Base-by-base conservation (phyloP, 2,888 invertebrate genomes). In the Pimpla rufipes region DNA sequence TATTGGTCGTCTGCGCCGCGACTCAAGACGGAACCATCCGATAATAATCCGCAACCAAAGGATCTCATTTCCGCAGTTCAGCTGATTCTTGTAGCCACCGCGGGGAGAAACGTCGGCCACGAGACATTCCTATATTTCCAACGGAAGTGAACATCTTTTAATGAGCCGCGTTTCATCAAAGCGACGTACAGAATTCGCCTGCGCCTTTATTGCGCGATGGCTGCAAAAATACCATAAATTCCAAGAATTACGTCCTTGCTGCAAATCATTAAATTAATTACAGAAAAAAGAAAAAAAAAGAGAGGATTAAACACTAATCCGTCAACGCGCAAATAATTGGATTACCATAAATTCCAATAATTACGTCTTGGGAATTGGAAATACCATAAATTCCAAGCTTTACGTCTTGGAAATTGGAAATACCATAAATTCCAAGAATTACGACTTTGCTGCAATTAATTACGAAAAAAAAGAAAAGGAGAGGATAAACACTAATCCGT, bases 11-110 rank as follows among this genome's bases (percentile, higher is more conserved):
- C 40, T 21, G 62, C 21, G 62, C 11, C n/a, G 62, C 21, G 18
- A 64, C 62, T 21, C 16, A 18, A 64, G 62, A 37, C 40, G 62
- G 10, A 10, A 64, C 6, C 29, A 64, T 64, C n/a, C 11, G 57
- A 59, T 35, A 18, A 18, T 29, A 64, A 64, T 40, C 18, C 40
- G 21, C 11, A 40, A 35, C 35, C 40, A 13, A 64, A 64, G 40
- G 40, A 64, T 64, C 18, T 40, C 37, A 42, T 64, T 64, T 64
- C 35, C 57, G 40, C 21, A 64, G 3, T 64, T 13, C 40, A 4
- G 62, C 40, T 64, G 18, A 64, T 64, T 64, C 35, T 35, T 35
- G 29, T 57, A 29, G 6, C 29, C 23, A 57, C 29, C 5, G 57
- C n/a, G 21, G 57, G 16, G 6, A 16, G 35, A 59, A 35, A 59